Base-by-base conservation (phyloP, 2,888 invertebrate genomes). In the Lasiommata megera region DNA sequence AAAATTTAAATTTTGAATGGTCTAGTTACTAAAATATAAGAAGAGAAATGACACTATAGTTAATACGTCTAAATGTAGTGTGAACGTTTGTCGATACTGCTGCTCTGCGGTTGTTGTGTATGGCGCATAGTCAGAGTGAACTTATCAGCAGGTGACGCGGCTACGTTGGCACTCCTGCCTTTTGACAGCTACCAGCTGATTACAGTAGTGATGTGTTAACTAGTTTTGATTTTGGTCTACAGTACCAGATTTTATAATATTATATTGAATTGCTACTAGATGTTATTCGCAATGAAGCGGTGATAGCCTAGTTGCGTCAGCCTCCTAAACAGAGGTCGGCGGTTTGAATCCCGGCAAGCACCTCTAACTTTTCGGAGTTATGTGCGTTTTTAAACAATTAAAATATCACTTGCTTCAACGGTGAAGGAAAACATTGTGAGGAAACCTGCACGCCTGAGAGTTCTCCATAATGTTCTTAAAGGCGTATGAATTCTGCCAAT, bases 31-130 rank as follows among this genome's bases (percentile, higher is more conserved):
- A 85, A 87, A 87, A 81, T 69, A 68, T 83, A 83, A 77, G 82
- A 82, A 82, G 81, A 83, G 82, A 84, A 85, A 79, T 84, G 86
- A 84, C 88, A 88, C 87, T 82, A 82, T 79, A 75, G 77, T 74
- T 81, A 73, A 84, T 84, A 88, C 88, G 88, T 85, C 88, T 86
- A 83, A 84, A 87, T 87, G 86, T 85, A 84, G 82, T 83, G 82
- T 87, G 88, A 88, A 88, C 88, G 87, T 85, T 87, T 87, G 84
- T 84, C 88, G 87, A 87, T 88, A 88, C 71, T 71, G 71, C 70
- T 67, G 71, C 70, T 67, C 88, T 86, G 86, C 85, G 83, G 82
- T 77, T 82, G 81, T 81, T 80, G 73, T 76, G 74, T 82, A 80
- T 80, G 81, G 82, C 81, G 84, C 82, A 81, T 77, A 70, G 79